Evolutionary conservation across 2,888 invertebrate genomes (phyloP).

Genomic region (Dasysyrphus albostriatus): DNA sequence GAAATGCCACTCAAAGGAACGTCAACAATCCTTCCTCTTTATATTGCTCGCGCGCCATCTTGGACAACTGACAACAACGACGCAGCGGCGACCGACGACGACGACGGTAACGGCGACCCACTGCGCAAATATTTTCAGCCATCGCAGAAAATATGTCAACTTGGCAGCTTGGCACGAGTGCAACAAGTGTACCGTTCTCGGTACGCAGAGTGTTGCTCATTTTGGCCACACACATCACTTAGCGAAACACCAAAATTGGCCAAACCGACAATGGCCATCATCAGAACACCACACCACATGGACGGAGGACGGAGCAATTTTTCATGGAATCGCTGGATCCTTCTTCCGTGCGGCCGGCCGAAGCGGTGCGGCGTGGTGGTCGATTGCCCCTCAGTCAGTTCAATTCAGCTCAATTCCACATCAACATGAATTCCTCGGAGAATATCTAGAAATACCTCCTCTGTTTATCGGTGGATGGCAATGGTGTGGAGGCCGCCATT

Average conservation of each 20-base stretch:
- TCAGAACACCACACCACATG: background rate
- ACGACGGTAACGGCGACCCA: slow-evolving; percentile 5
- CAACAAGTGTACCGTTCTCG: slow-evolving; percentile 59
- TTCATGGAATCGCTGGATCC: slow-evolving; percentile 54
- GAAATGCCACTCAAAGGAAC: slow-evolving; percentile 74
- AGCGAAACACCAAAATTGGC: slow-evolving; percentile 58
- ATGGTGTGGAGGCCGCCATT: slow-evolving; percentile 47
- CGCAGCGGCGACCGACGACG: background rate
- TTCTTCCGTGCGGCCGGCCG: no score
- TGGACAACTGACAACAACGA: slow-evolving; percentile 20
- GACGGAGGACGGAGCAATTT: slow-evolving; percentile 54
- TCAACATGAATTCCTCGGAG: slow-evolving; percentile 63
- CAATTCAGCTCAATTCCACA: slow-evolving; percentile 28
- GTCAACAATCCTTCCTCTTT: slow-evolving; percentile 59
- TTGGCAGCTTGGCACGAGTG: slow-evolving; percentile 63
- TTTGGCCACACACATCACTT: slow-evolving; percentile 37
- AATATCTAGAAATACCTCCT: slow-evolving; percentile 20
- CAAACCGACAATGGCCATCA: slow-evolving; percentile 37
- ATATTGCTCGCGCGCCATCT: slow-evolving; percentile 42
- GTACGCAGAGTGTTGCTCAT: slow-evolving; percentile 29
- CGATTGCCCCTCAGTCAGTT: slow-evolving; percentile 25
- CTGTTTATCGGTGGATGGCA: slow-evolving; percentile 5
- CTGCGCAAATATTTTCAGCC: slow-evolving; percentile 51
- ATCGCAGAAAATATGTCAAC: slow-evolving; percentile 62
- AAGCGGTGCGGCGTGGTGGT: background rate